phyloP scores from a whole-genome alignment of 2,888 invertebrate species.

The Euplexia lucipara region DNA sequence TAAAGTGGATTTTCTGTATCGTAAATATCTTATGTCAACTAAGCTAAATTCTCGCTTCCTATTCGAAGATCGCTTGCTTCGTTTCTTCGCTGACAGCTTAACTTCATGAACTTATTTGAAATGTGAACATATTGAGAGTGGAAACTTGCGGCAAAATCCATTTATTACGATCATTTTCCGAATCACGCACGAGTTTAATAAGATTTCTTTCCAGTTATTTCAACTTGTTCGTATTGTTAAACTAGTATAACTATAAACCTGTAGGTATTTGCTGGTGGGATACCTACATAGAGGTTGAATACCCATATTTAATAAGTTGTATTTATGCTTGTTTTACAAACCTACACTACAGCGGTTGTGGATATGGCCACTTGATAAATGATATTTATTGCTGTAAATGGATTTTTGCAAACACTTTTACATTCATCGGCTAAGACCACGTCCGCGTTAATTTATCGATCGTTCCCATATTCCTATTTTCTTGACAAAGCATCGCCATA shows the following conservation, averaged over 20 bases:
- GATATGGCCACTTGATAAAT: too few relatives aligned
- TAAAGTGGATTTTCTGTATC: slow-evolving; percentile 8
- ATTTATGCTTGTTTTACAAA: too few relatives aligned
- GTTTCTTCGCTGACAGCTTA: slow-evolving; percentile 20
- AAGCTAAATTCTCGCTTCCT: slow-evolving; percentile 11
- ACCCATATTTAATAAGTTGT: too few relatives aligned
- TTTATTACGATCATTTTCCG: slow-evolving; percentile 13
- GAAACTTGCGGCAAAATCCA: neutral
- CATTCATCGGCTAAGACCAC: too few relatives aligned
- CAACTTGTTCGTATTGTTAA: neutral
- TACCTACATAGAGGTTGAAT: too few relatives aligned
- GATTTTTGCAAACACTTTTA: too few relatives aligned
- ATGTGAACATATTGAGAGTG: slow-evolving; percentile 2
- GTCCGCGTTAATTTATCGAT: too few relatives aligned
- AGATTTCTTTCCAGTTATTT: slow-evolving; percentile 6
- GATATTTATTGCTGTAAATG: too few relatives aligned
- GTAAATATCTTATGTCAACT: neutral
- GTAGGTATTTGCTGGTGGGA: neutral
- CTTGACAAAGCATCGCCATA: too few relatives aligned
- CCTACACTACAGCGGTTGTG: too few relatives aligned
- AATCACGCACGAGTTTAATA: slow-evolving; percentile 13
- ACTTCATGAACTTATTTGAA: slow-evolving; percentile 18
- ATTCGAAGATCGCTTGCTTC: slow-evolving; percentile 24
- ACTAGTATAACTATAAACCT: neutral
- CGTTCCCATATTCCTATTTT: too few relatives aligned